Conservation (phyloP, 2,113 vertebrate species). For the Caranx melampygus region DNA sequence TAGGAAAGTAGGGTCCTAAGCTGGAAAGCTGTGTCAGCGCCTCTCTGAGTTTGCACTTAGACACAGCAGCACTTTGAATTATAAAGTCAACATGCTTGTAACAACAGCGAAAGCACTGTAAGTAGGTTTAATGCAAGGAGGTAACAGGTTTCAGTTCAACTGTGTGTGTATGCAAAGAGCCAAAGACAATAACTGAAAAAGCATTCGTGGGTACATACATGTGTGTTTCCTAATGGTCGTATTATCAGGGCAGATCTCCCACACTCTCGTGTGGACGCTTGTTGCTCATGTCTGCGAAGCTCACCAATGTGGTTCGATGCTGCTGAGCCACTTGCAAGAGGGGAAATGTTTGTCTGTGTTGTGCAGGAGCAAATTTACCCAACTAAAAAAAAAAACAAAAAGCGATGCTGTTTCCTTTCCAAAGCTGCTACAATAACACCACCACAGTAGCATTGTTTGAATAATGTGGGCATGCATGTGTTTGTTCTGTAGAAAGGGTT, state of each 20-base stretch:
- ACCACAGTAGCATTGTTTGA: constrained; percentile 19
- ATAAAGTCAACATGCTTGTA: neutral
- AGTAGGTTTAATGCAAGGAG: neutral
- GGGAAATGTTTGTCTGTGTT: constrained; percentile 25
- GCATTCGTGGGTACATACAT: too few relatives aligned
- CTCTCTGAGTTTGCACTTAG: neutral
- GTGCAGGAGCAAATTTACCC: neutral
- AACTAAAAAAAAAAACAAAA: neutral
- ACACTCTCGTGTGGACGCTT: neutral
- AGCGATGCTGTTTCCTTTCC: constrained; percentile 2
- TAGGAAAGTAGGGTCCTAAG: neutral
- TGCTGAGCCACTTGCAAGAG: constrained; percentile 9
- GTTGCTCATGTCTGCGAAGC: constrained; percentile 6
- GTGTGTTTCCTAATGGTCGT: too few relatives aligned
- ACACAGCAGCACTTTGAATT: neutral
- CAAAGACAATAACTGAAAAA: too few relatives aligned
- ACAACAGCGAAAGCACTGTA: neutral
- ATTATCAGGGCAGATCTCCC: too few relatives aligned
- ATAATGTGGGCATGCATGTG: constrained; percentile 22
- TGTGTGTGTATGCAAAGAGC: too few relatives aligned
- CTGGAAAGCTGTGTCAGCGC: neutral
- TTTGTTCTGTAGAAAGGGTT: constrained; percentile 40
- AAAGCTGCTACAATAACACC: neutral
- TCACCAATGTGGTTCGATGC: neutral
- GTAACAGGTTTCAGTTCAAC: neutral